phyloP scores from a whole-genome alignment of 2,113 vertebrate genomes.

The Sander vitreus region DNA sequence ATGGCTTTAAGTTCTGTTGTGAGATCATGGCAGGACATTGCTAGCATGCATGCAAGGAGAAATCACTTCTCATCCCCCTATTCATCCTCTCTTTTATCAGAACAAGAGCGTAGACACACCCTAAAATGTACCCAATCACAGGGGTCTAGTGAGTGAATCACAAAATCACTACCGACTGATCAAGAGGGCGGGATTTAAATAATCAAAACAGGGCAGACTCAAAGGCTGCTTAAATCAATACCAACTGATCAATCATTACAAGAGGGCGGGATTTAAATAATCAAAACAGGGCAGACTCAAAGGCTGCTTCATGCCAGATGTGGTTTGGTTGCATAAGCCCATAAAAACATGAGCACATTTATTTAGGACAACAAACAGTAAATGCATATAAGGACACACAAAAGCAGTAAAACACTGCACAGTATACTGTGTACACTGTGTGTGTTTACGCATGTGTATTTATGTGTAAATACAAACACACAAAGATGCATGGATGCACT shows the following conservation, averaged over 20 bases:
- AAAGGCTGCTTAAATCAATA: conserved; percentile 9
- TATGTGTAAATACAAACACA: background rate
- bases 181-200: conserved; percentile 1
- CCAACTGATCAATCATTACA: conserved; percentile 13
- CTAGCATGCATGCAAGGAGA: background rate
- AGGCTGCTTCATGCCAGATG: background rate
- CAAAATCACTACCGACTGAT: conserved; percentile 27
- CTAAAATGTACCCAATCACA: conserved; percentile 12
- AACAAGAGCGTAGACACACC: background rate
- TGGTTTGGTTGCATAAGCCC: background rate
- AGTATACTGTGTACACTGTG: background rate
- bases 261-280: conserved; percentile 3
- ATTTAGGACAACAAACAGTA: background rate
- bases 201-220: background rate
- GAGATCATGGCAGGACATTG: background rate
- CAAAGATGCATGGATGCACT: background rate
- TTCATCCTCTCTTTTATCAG: conserved; percentile 6
- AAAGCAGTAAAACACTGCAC: background rate
- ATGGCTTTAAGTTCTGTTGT: background rate
- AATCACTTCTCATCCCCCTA: background rate
- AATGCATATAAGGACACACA: background rate
- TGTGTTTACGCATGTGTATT: background rate
- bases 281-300: background rate
- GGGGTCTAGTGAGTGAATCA: conserved; percentile 17
- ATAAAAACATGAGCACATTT: background rate